Evolutionary conservation across 2,113 vertebrate genomes (phyloP), one percentile per base, ranked within the genome.

Genomic region (Synchiropus splendidus): DNA sequence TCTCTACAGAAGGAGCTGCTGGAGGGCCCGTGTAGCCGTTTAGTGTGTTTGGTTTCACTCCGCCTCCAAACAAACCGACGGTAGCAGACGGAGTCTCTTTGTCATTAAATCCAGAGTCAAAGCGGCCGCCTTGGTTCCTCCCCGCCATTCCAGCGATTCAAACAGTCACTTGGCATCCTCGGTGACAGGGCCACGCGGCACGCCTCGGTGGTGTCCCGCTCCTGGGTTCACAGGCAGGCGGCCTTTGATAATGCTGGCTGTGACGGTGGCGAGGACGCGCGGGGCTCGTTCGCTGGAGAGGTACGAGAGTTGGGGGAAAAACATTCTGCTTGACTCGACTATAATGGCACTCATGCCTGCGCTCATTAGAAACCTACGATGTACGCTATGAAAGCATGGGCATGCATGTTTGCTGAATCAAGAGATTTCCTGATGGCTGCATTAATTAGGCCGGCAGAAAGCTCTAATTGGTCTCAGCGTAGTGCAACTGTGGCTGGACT

Each of bases 381-480:
- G 46, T 32, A 50, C 18, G 41, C 47, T 17, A 15, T 17, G 48
- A 51, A 54, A 51, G 60, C 56, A 42, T 38, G 43, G 39, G 45
- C 39, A 36, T 21, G 37, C 48, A 16, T 69, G 58, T 69, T 67
- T 63, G 64, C 63, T 45, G 21, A 74, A 70, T 70, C 60, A 60
- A 60, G 56, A 71, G 35, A 63, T 31, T 18, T 74, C 49, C 51
- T 71, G 52, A 65, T 45, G 66, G 61, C 36, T 15, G 54, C 53
- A 65, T 62, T 70, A 72, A 78, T 77, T 64, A 78, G 61, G 44
- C 60, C 41, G 50, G 51, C 16, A n/a, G 64, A 68, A 62, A 40
- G 21, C 34, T 66, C 58, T 77, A 77, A 80, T 75, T 80, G 71
- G 71, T 58, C 64, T 77, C 70, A 35, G 38, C 12, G 49, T 69